A percentile compares a stretch with the other conserved stretches of the same genome.
These are phyloP conservation scores for Sarcophaga caerulescens DNA, from an alignment of 2,888 invertebrate genomes.

Conservation along the genomic window DNA sequence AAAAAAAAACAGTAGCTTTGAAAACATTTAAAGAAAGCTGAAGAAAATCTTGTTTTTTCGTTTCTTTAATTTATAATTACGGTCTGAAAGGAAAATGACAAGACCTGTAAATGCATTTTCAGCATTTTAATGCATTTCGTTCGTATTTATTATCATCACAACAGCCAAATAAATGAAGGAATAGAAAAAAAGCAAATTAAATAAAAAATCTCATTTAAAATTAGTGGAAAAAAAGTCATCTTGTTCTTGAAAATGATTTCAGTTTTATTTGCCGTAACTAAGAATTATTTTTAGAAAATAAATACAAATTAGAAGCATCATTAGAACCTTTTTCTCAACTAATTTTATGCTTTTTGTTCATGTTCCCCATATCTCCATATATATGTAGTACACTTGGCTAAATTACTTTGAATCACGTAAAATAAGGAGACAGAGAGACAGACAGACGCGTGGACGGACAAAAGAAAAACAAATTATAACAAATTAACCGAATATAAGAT, in stretches of 20 bases:
- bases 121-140: conserved; percentile 59
- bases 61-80: conserved; percentile 57
- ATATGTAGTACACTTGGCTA: conserved; percentile 56
- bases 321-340: conserved; percentile 65
- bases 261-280: not conserved
- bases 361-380: not conserved
- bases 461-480: conserved; percentile 57
- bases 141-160: conserved; percentile 47
- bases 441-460: not conserved
- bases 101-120: conserved; percentile 63
- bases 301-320: conserved; percentile 68
- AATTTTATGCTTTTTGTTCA: not conserved
- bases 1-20: conserved; percentile 50
- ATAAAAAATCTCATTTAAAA: conserved; percentile 32
- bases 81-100: conserved; percentile 47
- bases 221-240: conserved; percentile 36
- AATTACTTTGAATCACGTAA: conserved; percentile 68
- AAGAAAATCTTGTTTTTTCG: not conserved
- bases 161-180: conserved; percentile 16
- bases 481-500: conserved; percentile 46
- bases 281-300: conserved; percentile 51
- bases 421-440: conserved; percentile 43
- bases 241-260: conserved; percentile 23
- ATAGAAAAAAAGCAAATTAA: not conserved
- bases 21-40: conserved; percentile 54